Evolutionary conservation across 2,113 vertebrate species (phyloP).

Genomic region (Podarcis raffonei): DNA sequence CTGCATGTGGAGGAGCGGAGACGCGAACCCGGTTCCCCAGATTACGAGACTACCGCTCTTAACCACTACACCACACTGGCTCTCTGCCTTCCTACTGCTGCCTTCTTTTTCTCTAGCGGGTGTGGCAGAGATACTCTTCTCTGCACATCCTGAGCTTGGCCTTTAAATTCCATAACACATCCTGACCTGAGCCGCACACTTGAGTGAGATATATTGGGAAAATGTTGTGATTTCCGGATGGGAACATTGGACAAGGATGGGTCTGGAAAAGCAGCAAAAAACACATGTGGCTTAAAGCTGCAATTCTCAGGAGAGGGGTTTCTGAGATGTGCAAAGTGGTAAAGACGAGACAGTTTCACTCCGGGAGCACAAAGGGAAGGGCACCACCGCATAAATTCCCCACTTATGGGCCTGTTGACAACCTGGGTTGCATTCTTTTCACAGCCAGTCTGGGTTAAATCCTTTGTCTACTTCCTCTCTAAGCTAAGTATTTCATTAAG

Average conservation of each 20-base stretch:
- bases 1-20: no score
- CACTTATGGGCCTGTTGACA: neutral
- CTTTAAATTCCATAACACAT: neutral
- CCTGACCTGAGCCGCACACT: neutral
- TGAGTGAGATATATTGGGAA: neutral
- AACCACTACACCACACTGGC: no score
- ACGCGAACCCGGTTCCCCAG: no score
- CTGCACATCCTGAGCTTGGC: neutral
- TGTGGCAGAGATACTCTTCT: neutral
- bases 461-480: neutral
- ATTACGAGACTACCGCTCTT: no score
- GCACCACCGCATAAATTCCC: neutral
- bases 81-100: neutral
- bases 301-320: neutral
- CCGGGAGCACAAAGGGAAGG: neutral
- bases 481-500: neutral
- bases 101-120: slow-evolving; percentile 7
- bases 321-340: neutral
- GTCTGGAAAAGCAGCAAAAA: neutral
- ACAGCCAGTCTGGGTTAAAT: neutral
- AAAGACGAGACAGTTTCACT: neutral
- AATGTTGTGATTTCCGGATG: slow-evolving; percentile 7
- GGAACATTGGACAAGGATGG: slow-evolving; percentile 38
- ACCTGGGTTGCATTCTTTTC: neutral
- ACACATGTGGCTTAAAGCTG: neutral